These are phyloP conservation scores for Lamellibrachia columna DNA, from an alignment of 2,888 invertebrate genomes.

Conservation along the genomic window DNA sequence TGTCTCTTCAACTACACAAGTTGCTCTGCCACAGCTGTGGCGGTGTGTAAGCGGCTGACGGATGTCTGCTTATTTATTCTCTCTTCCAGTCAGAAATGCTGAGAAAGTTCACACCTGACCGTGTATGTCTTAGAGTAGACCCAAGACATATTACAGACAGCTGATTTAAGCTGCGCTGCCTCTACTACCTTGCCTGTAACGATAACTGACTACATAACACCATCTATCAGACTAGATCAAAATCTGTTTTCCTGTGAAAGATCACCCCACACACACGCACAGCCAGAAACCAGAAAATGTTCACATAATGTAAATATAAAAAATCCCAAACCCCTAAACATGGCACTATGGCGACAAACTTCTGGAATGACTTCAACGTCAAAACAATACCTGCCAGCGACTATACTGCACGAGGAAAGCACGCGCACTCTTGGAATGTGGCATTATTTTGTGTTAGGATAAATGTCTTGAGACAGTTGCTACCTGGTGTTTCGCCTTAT, in stretches of 20 bases:
- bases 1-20: background rate
- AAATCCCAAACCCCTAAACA: too few species aligned
- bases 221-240: background rate
- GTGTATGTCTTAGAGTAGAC: background rate
- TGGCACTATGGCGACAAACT: background rate
- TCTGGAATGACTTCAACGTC: background rate
- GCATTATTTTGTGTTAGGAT: background rate
- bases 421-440: background rate
- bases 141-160: slow-evolving; percentile 16
- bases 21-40: background rate
- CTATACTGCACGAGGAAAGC: background rate
- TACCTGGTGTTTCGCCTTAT: background rate
- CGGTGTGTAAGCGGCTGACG: background rate
- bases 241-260: background rate
- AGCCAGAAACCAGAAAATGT: background rate
- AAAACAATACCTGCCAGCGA: background rate
- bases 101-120: slow-evolving; percentile 16
- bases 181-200: background rate
- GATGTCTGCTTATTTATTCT: background rate
- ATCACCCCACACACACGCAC: too few species aligned
- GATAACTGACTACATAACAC: background rate
- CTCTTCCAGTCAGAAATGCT: background rate
- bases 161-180: background rate
- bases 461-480: background rate
- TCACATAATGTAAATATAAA: background rate